phyloP scores from a whole-genome alignment of 2,113 vertebrate genomes.

The Gobius niger region DNA sequence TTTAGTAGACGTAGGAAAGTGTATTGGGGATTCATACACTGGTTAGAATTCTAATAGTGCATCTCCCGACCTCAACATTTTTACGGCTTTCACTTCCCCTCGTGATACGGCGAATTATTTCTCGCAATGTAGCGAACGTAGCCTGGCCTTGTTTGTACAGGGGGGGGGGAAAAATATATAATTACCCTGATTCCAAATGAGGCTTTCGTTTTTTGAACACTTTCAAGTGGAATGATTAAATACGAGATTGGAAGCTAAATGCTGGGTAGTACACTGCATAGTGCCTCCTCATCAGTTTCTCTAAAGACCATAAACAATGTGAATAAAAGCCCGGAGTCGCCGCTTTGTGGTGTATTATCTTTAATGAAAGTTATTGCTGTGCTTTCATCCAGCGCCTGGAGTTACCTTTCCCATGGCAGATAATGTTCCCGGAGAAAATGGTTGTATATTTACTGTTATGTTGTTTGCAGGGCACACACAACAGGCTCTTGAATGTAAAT shows the following conservation, averaged over 20 bases:
- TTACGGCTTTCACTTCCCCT: slow-evolving; percentile 26
- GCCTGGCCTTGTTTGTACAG: slow-evolving; percentile 29
- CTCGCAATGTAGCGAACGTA: slow-evolving; percentile 15
- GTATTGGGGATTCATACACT: slow-evolving; percentile 10
- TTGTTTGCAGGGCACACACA: background rate
- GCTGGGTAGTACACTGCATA: slow-evolving; percentile 23
- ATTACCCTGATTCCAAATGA: slow-evolving; percentile 42
- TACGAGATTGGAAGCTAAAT: slow-evolving; percentile 52
- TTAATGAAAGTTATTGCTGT: slow-evolving; percentile 41
- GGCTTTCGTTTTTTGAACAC: slow-evolving; percentile 39
- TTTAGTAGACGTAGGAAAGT: slow-evolving; percentile 23
- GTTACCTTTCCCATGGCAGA: slow-evolving; percentile 6
- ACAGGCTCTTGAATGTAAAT: background rate
- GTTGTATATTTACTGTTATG: slow-evolving; percentile 26
- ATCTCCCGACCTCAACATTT: background rate
- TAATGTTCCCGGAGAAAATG: slow-evolving; percentile 27
- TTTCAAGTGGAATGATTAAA: slow-evolving; percentile 60
- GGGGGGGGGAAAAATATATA: background rate
- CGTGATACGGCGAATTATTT: slow-evolving; percentile 30
- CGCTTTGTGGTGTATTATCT: slow-evolving; percentile 33
- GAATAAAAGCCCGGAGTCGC: slow-evolving; percentile 34
- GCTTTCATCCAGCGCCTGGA: slow-evolving; percentile 7
- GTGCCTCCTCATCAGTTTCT: slow-evolving; percentile 46
- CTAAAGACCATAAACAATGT: slow-evolving; percentile 46
- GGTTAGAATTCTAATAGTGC: slow-evolving; percentile 18